Evolutionary conservation across 2,888 invertebrate genomes (phyloP).

Genomic region (Ochropleura leucogaster): DNA sequence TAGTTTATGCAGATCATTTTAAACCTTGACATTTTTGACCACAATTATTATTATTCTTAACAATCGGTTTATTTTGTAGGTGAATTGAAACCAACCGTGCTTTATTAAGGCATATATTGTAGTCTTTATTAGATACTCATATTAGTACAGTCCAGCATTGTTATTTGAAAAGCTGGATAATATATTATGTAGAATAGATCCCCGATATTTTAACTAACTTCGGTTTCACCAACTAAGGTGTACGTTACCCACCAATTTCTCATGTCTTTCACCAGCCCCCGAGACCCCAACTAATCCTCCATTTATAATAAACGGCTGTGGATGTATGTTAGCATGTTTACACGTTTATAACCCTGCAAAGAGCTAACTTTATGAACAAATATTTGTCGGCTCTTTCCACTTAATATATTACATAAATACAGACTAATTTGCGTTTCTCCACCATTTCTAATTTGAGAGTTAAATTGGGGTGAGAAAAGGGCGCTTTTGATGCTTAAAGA

Average conservation of each 20-base stretch:
- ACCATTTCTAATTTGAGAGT: slow-evolving; percentile 52
- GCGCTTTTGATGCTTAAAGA: slow-evolving; percentile 6
- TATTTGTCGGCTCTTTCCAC: slow-evolving; percentile 62
- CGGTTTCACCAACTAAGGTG: no score
- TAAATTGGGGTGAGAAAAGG: slow-evolving; percentile 16
- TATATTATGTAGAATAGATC: no score
- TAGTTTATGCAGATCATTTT: not conserved
- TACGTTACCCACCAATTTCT: slow-evolving; percentile 19
- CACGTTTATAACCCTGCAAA: slow-evolving; percentile 63
- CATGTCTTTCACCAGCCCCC: slow-evolving; percentile 47
- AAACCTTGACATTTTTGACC: not conserved
- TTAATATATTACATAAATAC: slow-evolving; percentile 59
- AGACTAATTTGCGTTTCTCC: slow-evolving; percentile 45
- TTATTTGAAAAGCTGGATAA: not conserved
- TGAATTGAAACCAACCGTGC: no score
- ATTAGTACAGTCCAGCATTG: not conserved
- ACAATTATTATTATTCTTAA: not conserved
- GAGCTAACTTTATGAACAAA: slow-evolving; percentile 72
- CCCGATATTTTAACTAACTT: no score
- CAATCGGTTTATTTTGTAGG: not conserved
- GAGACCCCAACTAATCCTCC: slow-evolving; percentile 74
- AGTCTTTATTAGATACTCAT: no score
- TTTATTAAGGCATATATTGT: no score
- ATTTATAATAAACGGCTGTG: slow-evolving; percentile 76
- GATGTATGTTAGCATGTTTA: slow-evolving; percentile 71